These are phyloP conservation scores for Ferdinandea cuprea DNA, from an alignment of 2,888 invertebrate genomes.

Conservation along the genomic window DNA sequence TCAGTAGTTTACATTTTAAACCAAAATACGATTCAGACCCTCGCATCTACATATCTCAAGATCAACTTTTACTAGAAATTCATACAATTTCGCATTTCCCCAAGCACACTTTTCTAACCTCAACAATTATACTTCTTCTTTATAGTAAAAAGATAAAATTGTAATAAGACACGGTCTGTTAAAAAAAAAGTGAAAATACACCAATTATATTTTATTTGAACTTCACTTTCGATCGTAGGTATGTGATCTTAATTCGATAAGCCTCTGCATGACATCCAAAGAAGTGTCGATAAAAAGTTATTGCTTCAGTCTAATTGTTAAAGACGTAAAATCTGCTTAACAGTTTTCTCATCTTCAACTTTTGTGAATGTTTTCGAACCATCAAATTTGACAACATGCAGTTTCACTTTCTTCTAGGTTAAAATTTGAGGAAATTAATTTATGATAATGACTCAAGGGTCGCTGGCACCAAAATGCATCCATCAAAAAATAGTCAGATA, in stretches of 20 bases:
- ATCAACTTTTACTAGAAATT: too few species aligned
- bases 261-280: neutral
- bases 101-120: neutral
- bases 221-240: constrained; percentile 2
- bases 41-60: too few species aligned
- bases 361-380: neutral
- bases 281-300: neutral
- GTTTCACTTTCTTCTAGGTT: neutral
- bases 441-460: constrained; percentile 14
- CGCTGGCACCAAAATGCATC: constrained; percentile 6
- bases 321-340: too few species aligned
- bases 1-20: too few species aligned
- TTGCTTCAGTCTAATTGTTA: too few species aligned
- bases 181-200: constrained; percentile 39
- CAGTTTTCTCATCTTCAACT: constrained; percentile 23
- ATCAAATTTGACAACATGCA: neutral
- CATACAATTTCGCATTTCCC: constrained; percentile 11
- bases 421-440: constrained; percentile 11
- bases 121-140: neutral
- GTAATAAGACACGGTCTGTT: constrained; percentile 15
- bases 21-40: too few species aligned
- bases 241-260: neutral
- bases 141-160: too few species aligned
- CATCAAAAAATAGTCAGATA: constrained; percentile 1
- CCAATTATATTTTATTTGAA: constrained; percentile 12